Evolutionary conservation across 2,888 invertebrate species (phyloP).

Genomic region (Cantharis lateralis): DNA sequence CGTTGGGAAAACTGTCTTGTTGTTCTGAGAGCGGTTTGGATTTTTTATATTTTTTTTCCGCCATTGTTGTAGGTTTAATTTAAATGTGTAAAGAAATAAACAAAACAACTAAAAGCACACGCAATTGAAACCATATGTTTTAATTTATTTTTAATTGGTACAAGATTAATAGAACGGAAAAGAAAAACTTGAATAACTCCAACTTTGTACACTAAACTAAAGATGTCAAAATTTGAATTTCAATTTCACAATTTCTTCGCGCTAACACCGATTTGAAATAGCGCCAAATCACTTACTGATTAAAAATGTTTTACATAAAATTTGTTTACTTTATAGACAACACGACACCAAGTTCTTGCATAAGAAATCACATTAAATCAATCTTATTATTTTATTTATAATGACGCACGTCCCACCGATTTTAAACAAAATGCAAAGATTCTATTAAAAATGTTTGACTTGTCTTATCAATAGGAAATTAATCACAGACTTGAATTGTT

Average conservation of each 20-base stretch:
- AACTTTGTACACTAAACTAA: neutral
- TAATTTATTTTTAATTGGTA: neutral
- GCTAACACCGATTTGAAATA: neutral
- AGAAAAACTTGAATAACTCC: neutral
- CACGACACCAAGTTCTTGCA: neutral
- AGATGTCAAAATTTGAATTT: neutral
- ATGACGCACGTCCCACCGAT: neutral
- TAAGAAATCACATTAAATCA: neutral
- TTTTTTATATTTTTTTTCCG: neutral
- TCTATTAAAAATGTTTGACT: neutral
- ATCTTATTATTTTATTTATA: neutral
- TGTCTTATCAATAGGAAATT: neutral
- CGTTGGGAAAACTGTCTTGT: neutral
- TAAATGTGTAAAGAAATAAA: neutral
- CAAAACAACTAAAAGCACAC: neutral
- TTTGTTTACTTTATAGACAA: neutral
- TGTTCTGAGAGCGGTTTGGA: neutral
- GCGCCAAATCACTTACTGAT: neutral
- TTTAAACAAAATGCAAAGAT: neutral
- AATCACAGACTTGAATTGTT: neutral
- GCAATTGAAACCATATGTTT: neutral
- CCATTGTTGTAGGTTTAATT: neutral
- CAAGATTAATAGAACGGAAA: neutral
- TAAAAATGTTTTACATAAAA: neutral
- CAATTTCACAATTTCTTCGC: neutral